Percentiles rank a stretch among this genome's conserved stretches.
Evolutionary conservation across 2,113 vertebrate genomes (phyloP).

Genomic region (Dicrurus megarhynchus): DNA sequence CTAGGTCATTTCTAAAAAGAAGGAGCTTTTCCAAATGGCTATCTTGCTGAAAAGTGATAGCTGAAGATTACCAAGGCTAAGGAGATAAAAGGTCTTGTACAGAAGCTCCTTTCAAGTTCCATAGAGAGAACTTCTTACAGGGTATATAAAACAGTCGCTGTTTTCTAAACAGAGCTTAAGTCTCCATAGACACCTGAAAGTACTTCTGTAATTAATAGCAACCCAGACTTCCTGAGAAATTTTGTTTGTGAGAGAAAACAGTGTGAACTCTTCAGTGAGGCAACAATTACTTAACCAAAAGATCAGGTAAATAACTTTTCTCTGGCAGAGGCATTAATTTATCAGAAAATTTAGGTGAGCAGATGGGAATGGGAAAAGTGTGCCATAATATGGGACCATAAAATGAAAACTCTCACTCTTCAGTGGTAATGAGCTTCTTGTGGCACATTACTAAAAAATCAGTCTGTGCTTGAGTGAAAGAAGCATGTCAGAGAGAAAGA

Average conservation of each 20-base stretch:
- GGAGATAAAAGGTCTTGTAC: neutral
- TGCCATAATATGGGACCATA: neutral
- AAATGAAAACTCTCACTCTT: conserved; percentile 30
- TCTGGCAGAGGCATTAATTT: neutral
- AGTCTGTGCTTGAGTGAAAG: neutral
- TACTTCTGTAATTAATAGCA: neutral
- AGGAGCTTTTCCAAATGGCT: neutral
- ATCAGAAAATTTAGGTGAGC: neutral
- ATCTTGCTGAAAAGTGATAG: neutral
- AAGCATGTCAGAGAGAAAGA: neutral
- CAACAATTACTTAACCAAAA: neutral
- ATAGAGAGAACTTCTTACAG: neutral
- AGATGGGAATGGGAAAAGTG: conserved; percentile 14
- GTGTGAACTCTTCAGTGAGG: neutral
- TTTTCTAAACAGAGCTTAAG: neutral
- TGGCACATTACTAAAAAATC: conserved; percentile 6
- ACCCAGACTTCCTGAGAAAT: neutral
- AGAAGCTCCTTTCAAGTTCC: neutral
- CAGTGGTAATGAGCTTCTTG: conserved; percentile 34
- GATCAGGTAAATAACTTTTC: conserved; percentile 4
- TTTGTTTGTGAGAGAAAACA: neutral
- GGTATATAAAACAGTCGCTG: neutral
- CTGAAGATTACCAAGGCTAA: neutral
- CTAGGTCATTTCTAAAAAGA: neutral
- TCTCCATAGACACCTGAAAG: neutral